Evolutionary conservation across 1,140 invertebrate genomes (phyloP).

Genomic region (Acromyrmex echinatior): DNA sequence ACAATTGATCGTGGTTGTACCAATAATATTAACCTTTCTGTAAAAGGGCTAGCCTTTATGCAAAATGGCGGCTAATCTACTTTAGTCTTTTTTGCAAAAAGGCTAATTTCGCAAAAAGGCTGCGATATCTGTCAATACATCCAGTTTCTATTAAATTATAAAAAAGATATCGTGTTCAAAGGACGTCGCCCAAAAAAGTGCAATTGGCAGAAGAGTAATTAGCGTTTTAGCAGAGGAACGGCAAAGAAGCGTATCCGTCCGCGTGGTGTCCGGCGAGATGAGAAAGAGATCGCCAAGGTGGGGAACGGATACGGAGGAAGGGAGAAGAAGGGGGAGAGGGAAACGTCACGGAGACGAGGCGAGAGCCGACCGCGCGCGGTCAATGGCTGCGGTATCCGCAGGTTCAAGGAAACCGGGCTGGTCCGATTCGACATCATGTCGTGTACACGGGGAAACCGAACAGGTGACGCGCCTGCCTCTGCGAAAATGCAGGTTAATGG

Average conservation of each 20-base stretch:
- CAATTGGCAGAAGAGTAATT: slow-evolving; percentile 38
- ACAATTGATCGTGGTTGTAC: not conserved
- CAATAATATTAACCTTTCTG: not conserved
- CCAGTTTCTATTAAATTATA: not conserved
- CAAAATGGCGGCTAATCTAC: no score
- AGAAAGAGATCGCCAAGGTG: slow-evolving; percentile 40
- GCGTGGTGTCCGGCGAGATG: slow-evolving; percentile 48
- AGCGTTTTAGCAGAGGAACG: slow-evolving; percentile 42
- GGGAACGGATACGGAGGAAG: not conserved
- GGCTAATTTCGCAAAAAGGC: no score
- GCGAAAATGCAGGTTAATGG: slow-evolving; percentile 81
- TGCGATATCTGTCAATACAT: not conserved
- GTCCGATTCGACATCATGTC: slow-evolving; percentile 82
- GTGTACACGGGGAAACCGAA: slow-evolving; percentile 74
- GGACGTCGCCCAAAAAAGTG: not conserved
- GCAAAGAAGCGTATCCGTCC: slow-evolving; percentile 44
- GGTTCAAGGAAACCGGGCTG: slow-evolving; percentile 85
- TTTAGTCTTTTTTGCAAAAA: no score
- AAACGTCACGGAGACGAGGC: slow-evolving; percentile 69
- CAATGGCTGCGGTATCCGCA: slow-evolving; percentile 85
- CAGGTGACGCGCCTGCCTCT: slow-evolving; percentile 76
- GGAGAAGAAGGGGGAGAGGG: slow-evolving; percentile 30
- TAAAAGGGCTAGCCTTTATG: no score
- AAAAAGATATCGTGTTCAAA: not conserved
- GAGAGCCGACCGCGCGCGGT: slow-evolving; percentile 80